Evolutionary conservation across 2,113 vertebrate species (phyloP).

Genomic region (Bubo blakistoni): DNA sequence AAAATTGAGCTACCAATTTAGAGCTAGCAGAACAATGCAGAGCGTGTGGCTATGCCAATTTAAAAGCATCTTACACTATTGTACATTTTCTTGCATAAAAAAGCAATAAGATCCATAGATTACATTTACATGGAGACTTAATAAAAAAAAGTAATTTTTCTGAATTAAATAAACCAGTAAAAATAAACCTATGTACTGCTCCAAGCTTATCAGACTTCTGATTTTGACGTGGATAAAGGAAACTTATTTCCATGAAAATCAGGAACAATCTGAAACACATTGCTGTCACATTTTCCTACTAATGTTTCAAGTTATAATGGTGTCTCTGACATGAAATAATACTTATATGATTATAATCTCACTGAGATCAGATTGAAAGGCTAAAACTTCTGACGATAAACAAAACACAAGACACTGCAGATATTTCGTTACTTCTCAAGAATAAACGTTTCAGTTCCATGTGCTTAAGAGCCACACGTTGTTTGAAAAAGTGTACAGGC

Average conservation of each 20-base stretch:
- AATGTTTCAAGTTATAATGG: neutral
- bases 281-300: neutral
- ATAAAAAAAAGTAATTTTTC: neutral
- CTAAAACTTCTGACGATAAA: neutral
- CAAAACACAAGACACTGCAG: neutral
- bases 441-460: neutral
- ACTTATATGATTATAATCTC: neutral
- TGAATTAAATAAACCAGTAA: neutral
- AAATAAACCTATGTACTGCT: neutral
- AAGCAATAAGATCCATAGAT: neutral
- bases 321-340: neutral
- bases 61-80: neutral
- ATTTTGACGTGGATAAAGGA: neutral
- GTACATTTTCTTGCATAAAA: neutral
- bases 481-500: neutral
- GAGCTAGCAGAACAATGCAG: neutral
- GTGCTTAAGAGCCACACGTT: neutral
- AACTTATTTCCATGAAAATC: neutral
- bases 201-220: neutral
- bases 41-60: neutral
- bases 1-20: neutral
- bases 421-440: neutral
- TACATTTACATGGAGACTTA: neutral
- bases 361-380: neutral
- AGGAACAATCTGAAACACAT: neutral